Conservation (phyloP, 2,797 vertebrate genomes). For the Channallabes apus region DNA sequence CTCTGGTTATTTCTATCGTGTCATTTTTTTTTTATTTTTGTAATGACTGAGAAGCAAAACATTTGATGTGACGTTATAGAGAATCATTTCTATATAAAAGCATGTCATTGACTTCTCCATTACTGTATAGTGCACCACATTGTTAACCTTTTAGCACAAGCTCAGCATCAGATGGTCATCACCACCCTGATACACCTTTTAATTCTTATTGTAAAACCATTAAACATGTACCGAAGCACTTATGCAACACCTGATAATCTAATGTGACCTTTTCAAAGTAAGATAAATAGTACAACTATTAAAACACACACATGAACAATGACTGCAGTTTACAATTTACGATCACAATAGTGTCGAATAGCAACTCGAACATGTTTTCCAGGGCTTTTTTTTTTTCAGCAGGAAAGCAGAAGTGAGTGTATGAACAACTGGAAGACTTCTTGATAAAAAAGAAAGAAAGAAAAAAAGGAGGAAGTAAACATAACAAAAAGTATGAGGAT, state of each 20-base stretch:
- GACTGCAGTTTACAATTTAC: background rate
- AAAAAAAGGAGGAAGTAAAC: conserved; percentile 22
- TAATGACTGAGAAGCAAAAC: background rate
- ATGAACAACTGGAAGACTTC: conserved; percentile 19
- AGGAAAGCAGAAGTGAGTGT: conserved; percentile 21
- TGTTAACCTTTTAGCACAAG: background rate
- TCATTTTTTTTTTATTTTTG: background rate
- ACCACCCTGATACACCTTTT: background rate
- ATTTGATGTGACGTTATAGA: background rate
- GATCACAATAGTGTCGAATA: background rate
- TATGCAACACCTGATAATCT: background rate
- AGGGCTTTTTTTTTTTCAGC: conserved; percentile 4
- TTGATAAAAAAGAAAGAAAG: background rate
- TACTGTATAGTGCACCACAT: background rate
- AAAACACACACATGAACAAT: background rate
- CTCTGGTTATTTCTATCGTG: background rate
- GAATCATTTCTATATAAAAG: background rate
- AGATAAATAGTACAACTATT: background rate
- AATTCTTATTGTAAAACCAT: background rate
- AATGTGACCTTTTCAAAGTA: background rate
- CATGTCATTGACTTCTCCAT: background rate
- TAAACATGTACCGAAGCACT: background rate
- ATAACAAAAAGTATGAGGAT: background rate
- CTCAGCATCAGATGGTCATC: background rate
- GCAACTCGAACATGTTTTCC: background rate